Evolutionary conservation across 35 echinoderm and acorn worm genomes (phyloP), one percentile per base, ranked within the genome.

Genomic region (Apostichopus californicus): DNA sequence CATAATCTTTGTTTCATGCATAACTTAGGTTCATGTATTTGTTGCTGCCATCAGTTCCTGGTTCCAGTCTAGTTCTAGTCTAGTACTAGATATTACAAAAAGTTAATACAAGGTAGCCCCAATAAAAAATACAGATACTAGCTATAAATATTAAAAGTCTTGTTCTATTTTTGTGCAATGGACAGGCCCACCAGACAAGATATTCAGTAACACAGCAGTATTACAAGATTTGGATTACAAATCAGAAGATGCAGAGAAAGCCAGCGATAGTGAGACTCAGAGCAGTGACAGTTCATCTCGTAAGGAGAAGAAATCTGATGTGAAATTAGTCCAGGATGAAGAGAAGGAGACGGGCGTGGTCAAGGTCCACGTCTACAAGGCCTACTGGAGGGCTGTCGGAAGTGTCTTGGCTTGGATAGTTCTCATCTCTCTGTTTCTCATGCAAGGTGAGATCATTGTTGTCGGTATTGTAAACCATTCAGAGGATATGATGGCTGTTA

Each of bases 361-460:
- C 9, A 94, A 99, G 78, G 59, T 95, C 56, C 80, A 96, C 83
- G 97, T 99, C 6, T 99, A 99, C 55, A 79, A 96, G 54, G 83
- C 97, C 9, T 99, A 99, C 63, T 99, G 97, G 95, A 96, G 87
- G 55, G 97, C 97, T 92, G 93, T 99, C 8, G 97, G 97, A 28
- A 92, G 59, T 24, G 8, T 92, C 5, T 88, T 99, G 15, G 97
- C 91, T 65, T 25, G 85, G 5, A 54, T 92, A 85, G 93, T 96
- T 20, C 85, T 99, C 1, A 54, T 95, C 55, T 92, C 97, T 15
- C 81, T 99, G 61, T 91, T 96, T 60, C 54, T 99, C 1, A 99
- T 99, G 97, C 97, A 99, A 94, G 97, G 97, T 99, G 58, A 91
- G 58, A 5, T 17, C 64, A 34, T 15, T 55, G 15, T 82, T 55